Evolutionary conservation across 2,888 invertebrate genomes (phyloP).

Genomic region (Byasa hedistus): DNA sequence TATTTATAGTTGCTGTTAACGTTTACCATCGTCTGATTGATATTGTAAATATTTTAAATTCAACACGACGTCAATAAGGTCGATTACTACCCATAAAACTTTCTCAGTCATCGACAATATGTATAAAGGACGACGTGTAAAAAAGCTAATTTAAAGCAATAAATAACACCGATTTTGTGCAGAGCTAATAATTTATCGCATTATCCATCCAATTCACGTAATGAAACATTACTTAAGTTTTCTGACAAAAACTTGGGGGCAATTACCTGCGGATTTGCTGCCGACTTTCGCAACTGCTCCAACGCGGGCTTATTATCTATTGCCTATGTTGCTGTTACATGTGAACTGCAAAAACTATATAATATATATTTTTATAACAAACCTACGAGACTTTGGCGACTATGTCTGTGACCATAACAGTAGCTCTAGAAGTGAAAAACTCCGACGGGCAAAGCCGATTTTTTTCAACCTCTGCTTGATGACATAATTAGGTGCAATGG

Average conservation of each 20-base stretch:
- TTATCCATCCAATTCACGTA: slow-evolving; percentile 6
- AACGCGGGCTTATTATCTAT: neutral
- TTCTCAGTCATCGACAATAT: neutral
- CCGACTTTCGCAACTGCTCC: slow-evolving; percentile 32
- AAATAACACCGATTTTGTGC: neutral
- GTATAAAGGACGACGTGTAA: neutral
- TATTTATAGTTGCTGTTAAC: no score
- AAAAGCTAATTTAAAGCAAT: neutral
- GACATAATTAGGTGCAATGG: no score
- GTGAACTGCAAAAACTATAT: neutral
- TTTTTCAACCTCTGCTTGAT: no score
- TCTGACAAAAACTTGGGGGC: slow-evolving; percentile 34
- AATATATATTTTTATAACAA: neutral
- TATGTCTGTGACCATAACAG: no score
- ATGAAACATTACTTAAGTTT: slow-evolving; percentile 9
- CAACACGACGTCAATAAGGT: neutral
- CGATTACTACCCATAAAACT: neutral
- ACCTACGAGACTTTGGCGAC: neutral
- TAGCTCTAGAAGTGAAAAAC: no score
- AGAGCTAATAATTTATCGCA: slow-evolving; percentile 2
- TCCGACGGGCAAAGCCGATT: no score
- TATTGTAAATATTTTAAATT: neutral
- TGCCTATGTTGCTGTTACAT: neutral
- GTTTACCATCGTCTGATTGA: no score
- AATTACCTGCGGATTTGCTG: slow-evolving; percentile 31